A percentile compares a stretch with the other conserved stretches of the same genome.
These are phyloP conservation scores for Mastacembelus armatus DNA, from an alignment of 2,797 vertebrate genomes.

Conservation along the genomic window DNA sequence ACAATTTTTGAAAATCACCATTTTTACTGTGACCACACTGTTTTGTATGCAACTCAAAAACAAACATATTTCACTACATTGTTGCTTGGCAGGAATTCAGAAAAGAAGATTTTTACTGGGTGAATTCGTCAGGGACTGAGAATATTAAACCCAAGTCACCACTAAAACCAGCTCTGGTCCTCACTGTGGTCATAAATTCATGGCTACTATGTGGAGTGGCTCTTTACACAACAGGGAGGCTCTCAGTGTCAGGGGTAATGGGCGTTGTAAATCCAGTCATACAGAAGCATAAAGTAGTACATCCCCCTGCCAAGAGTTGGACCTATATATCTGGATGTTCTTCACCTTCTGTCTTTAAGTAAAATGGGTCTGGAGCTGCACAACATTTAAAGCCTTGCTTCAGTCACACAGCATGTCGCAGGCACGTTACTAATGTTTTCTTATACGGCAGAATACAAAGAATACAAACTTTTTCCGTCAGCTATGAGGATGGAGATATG, in stretches of 20 bases:
- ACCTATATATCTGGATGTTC: conserved; percentile 39
- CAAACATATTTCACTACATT: conserved; percentile 40
- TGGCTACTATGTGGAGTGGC: conserved; percentile 41
- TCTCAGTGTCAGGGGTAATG: conserved; percentile 46
- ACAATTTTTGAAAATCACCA: conserved; percentile 27
- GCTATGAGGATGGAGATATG: not conserved
- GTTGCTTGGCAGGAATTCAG: conserved; percentile 48
- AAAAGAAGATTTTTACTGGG: conserved; percentile 48
- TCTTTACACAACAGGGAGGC: conserved; percentile 56
- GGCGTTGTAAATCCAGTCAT: conserved; percentile 41
- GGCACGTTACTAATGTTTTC: conserved; percentile 18
- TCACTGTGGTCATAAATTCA: conserved; percentile 55
- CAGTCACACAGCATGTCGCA: not conserved
- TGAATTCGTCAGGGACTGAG: conserved; percentile 28
- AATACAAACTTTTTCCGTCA: not conserved
- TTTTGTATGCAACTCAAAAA: conserved; percentile 14
- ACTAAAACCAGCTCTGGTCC: conserved; percentile 63
- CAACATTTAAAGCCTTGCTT: not conserved
- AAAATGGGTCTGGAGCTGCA: conserved; percentile 15
- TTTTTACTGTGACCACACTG: conserved; percentile 18
- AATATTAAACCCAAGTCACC: conserved; percentile 64
- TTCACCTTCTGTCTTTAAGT: conserved; percentile 12
- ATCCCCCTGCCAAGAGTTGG: conserved; percentile 13
- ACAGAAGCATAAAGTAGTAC: conserved; percentile 21
- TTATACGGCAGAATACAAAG: conserved; percentile 1